phyloP scores from a whole-genome alignment of 1,140 invertebrate genomes.

The Lepidostoma basale region DNA sequence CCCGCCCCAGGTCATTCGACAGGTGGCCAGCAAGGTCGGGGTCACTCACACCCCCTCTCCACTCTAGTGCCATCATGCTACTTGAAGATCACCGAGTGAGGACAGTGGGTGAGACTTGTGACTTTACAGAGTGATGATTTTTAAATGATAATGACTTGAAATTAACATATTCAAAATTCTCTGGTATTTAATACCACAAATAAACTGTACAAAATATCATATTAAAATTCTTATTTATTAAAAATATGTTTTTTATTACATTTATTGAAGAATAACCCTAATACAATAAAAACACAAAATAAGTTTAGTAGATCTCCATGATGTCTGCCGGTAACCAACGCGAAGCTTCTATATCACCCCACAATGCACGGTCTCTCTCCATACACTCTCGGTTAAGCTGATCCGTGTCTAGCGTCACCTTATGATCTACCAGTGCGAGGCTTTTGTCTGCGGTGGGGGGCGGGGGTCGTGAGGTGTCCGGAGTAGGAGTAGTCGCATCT shows the following conservation, averaged over 20 bases:
- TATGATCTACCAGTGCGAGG: slow-evolving; percentile 74
- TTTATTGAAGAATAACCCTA: too few species aligned
- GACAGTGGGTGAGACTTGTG: too few species aligned
- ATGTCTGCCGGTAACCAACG: slow-evolving; percentile 75
- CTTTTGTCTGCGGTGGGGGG: slow-evolving; percentile 59
- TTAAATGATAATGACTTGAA: too few species aligned
- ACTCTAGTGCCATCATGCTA: too few species aligned
- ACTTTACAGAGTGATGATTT: too few species aligned
- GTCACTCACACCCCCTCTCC: neutral
- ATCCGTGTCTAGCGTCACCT: slow-evolving; percentile 72
- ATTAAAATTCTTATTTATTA: too few species aligned
- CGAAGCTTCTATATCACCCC: slow-evolving; percentile 81
- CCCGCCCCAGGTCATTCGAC: slow-evolving; percentile 1
- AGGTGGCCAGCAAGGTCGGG: slow-evolving; percentile 22
- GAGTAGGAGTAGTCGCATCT: neutral
- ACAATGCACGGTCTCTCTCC: slow-evolving; percentile 75
- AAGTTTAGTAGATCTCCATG: slow-evolving; percentile 52
- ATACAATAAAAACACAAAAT: neutral
- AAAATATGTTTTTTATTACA: too few species aligned
- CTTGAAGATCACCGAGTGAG: too few species aligned
- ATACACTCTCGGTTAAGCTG: slow-evolving; percentile 75
- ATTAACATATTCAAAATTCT: too few species aligned
- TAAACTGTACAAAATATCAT: too few species aligned
- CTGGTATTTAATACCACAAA: too few species aligned
- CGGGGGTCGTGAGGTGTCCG: slow-evolving; percentile 40